Evolutionary conservation across 1,140 invertebrate genomes (phyloP).

Genomic region (Acromyrmex charruanus): DNA sequence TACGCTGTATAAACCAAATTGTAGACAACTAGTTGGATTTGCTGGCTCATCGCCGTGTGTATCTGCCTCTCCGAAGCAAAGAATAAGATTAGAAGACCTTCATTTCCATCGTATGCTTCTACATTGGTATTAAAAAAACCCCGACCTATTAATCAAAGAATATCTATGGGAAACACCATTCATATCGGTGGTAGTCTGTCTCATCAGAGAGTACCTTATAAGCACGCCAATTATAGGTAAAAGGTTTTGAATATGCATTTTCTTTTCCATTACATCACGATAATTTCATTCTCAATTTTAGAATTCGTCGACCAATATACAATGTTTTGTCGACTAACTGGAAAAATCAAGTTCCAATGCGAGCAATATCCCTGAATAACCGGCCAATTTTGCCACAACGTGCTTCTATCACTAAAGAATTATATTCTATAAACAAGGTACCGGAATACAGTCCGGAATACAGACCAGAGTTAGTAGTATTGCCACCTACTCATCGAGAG

Average conservation of each 20-base stretch:
- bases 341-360: slow-evolving; percentile 79
- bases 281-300: slow-evolving; percentile 46
- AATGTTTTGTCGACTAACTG: slow-evolving; percentile 76
- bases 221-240: slow-evolving; percentile 81
- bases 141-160: slow-evolving; percentile 79
- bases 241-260: slow-evolving; percentile 3
- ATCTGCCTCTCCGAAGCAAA: slow-evolving; percentile 78
- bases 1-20: slow-evolving; percentile 52
- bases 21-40: slow-evolving; percentile 77
- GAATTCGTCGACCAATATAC: slow-evolving; percentile 78
- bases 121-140: slow-evolving; percentile 79
- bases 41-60: slow-evolving; percentile 76
- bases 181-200: slow-evolving; percentile 75
- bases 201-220: slow-evolving; percentile 77
- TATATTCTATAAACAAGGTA: slow-evolving; percentile 78
- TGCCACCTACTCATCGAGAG: slow-evolving; percentile 76
- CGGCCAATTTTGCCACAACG: slow-evolving; percentile 75
- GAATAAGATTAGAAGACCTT: slow-evolving; percentile 79
- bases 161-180: slow-evolving; percentile 80
- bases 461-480: slow-evolving; percentile 73
- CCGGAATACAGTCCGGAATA: slow-evolving; percentile 81
- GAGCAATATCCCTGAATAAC: slow-evolving; percentile 71
- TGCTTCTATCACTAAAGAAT: slow-evolving; percentile 74
- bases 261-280: neutral
- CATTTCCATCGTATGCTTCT: slow-evolving; percentile 69